phyloP scores from a whole-genome alignment of 2,113 vertebrate genomes.

The Brachirus orientalis region DNA sequence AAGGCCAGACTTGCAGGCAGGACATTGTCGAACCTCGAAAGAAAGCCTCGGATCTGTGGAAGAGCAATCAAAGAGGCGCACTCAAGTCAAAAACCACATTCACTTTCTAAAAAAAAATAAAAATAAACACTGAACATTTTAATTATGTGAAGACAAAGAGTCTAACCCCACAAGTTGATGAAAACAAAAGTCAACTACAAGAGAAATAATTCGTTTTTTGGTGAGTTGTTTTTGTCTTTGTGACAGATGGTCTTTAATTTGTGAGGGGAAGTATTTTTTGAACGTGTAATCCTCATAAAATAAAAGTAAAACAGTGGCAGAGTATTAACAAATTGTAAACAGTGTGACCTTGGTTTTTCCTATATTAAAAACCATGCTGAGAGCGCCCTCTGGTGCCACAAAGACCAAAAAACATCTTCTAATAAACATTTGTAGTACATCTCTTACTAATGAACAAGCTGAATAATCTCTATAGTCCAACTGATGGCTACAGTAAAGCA shows the following conservation, averaged over 20 bases:
- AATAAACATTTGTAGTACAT: not conserved
- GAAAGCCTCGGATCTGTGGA: conserved; percentile 94
- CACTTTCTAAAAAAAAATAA: not conserved
- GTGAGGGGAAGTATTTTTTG: not conserved
- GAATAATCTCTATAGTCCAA: no score
- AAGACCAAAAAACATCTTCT: not conserved
- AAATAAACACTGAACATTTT: not conserved
- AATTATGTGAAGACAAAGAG: not conserved
- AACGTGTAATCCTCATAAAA: not conserved
- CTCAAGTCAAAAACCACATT: not conserved
- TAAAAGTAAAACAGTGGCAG: not conserved
- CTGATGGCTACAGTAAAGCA: no score
- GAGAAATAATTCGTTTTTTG: not conserved
- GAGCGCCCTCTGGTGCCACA: conserved; percentile 57
- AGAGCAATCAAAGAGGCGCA: conserved; percentile 28
- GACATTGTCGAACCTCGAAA: conserved; percentile 97
- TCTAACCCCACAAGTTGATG: not conserved
- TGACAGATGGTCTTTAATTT: not conserved
- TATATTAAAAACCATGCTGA: conserved; percentile 17
- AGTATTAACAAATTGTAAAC: not conserved
- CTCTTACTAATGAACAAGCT: conserved; percentile 6
- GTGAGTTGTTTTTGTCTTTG: not conserved
- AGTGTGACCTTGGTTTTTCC: not conserved
- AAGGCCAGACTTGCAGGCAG: conserved; percentile 98
- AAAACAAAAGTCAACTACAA: not conserved